A percentile compares a stretch with the other conserved stretches of the same genome.
Evolutionary conservation across 53 echinoderm and acorn worm species (phyloP).

Genomic region (Astropecten irregularis): DNA sequence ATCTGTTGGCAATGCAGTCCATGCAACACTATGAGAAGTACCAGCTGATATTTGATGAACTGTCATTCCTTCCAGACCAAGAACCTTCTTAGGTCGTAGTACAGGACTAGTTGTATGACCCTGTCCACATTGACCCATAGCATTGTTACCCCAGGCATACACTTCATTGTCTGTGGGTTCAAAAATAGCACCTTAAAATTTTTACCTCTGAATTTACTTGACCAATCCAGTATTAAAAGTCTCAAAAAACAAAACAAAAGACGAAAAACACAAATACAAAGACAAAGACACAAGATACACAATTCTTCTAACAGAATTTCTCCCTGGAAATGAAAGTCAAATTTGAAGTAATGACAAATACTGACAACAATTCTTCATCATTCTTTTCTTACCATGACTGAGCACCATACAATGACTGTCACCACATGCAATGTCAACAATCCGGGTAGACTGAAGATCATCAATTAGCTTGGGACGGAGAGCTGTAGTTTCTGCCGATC

Average conservation of each 20-base stretch:
- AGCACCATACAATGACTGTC: constrained; percentile 96
- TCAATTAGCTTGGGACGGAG: constrained; percentile 88
- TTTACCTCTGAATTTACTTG: too few relatives aligned
- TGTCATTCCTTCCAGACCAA: constrained; percentile 88
- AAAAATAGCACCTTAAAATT: too few relatives aligned
- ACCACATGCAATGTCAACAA: constrained; percentile 93
- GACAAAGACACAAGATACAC: too few relatives aligned
- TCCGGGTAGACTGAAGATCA: constrained; percentile 88
- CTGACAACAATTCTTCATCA: too few relatives aligned
- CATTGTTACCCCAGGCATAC: constrained; percentile 98
- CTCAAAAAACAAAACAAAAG: too few relatives aligned
- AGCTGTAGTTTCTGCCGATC: constrained; percentile 88
- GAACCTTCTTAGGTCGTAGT: constrained; percentile 90
- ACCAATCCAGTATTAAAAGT: too few relatives aligned
- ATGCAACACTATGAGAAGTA: constrained; percentile 94
- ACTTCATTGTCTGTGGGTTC: constrained; percentile 88
- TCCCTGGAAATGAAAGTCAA: too few relatives aligned
- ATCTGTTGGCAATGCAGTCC: constrained; percentile 96
- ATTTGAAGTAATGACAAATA: too few relatives aligned
- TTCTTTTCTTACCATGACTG: constrained; percentile 95
- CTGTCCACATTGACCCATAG: constrained; percentile 99
- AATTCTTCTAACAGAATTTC: too few relatives aligned
- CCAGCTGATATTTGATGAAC: constrained; percentile 98
- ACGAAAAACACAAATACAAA: too few relatives aligned
- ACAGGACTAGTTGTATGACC: constrained; percentile 97